Evolutionary conservation across 2,113 vertebrate species (phyloP).

Genomic region (Nycticebus coucang): DNA sequence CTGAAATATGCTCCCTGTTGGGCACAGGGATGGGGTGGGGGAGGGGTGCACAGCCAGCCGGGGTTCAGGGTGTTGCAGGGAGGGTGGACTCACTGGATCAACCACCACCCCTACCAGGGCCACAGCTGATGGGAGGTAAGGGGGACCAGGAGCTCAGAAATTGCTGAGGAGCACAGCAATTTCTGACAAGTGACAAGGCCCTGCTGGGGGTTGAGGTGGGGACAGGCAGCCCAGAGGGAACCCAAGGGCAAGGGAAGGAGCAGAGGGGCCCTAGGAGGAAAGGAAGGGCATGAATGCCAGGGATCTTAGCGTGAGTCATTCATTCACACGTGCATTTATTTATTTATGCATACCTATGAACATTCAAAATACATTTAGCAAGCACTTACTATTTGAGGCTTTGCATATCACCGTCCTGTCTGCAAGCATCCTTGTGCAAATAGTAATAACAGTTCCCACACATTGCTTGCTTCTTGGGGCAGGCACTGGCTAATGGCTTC

Average conservation of each 20-base stretch:
- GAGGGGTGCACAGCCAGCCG: not conserved
- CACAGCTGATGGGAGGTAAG: rapidly evolving
- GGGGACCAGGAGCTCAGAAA: not conserved
- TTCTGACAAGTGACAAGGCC: too few relatives aligned
- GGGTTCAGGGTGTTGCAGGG: not conserved
- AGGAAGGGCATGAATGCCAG: not conserved
- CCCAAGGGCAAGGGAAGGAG: too few relatives aligned
- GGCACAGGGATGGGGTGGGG: not conserved
- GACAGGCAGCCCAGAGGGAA: not conserved
- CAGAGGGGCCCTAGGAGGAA: not conserved
- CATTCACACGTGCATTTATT: not conserved
- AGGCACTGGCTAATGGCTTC: not conserved
- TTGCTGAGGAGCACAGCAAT: not conserved
- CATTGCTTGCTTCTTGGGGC: not conserved
- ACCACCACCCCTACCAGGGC: rapidly evolving
- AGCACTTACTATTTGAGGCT: not conserved
- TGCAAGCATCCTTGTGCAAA: rapidly evolving
- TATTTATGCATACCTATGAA: not conserved
- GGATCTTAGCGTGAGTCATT: not conserved
- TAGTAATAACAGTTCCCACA: rapidly evolving
- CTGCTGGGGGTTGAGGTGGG: too few relatives aligned
- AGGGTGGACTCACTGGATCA: not conserved
- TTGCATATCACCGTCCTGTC: not conserved
- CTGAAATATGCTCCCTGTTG: not conserved
- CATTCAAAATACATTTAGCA: not conserved